These are phyloP conservation scores for Arnoldichthys spilopterus DNA, from an alignment of 2,797 vertebrate genomes.

Conservation along the genomic window DNA sequence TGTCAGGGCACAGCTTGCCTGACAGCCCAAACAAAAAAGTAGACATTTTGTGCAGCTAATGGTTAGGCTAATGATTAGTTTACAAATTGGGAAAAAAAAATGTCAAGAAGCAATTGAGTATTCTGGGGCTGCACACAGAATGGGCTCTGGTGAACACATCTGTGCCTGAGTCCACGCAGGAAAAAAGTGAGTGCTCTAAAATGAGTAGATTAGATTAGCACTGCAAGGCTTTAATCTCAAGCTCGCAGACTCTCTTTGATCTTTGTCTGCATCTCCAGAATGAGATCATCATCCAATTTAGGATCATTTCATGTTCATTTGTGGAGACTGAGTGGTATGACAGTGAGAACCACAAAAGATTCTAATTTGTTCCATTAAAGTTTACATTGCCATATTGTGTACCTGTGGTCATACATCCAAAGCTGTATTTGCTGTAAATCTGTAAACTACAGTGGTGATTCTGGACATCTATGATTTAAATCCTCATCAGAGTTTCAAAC, in stretches of 20 bases:
- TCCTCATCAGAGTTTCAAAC: no score
- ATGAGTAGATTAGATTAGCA: not conserved
- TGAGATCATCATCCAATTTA: conserved; percentile 21
- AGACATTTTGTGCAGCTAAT: not conserved
- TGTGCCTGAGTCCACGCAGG: not conserved
- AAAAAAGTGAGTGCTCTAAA: not conserved
- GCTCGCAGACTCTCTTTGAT: conserved; percentile 56
- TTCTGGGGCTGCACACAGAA: not conserved
- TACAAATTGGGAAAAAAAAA: not conserved
- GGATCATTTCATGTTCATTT: conserved; percentile 20
- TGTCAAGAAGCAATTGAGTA: not conserved
- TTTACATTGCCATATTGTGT: not conserved
- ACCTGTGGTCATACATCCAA: not conserved
- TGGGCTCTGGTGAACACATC: not conserved
- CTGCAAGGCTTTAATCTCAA: not conserved
- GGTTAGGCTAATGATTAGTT: not conserved
- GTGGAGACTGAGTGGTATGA: conserved; percentile 26
- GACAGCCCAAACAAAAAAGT: not conserved
- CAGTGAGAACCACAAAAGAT: not conserved
- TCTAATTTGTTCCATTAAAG: conserved; percentile 15
- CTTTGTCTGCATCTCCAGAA: conserved; percentile 39
- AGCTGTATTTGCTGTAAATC: not conserved
- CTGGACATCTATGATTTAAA: no score
- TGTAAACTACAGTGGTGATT: no score
- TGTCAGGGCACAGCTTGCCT: not conserved